These are phyloP conservation scores for Salarias fasciatus DNA, from an alignment of 2,797 vertebrate genomes.

Conservation along the genomic window DNA sequence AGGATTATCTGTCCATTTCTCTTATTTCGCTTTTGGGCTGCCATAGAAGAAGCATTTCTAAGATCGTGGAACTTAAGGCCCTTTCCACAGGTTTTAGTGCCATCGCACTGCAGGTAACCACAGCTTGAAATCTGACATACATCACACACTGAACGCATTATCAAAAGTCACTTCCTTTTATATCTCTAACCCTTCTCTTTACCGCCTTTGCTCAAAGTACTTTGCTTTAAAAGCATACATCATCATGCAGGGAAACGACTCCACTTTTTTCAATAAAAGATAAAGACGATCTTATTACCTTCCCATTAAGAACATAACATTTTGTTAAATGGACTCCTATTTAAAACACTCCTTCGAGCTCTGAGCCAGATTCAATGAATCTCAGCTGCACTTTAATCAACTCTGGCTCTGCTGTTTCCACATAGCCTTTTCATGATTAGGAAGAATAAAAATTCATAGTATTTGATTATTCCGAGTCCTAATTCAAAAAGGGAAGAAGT, in stretches of 20 bases:
- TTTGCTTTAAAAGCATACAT: slow-evolving; percentile 72
- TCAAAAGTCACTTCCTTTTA: slow-evolving; percentile 59
- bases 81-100: slow-evolving; percentile 28
- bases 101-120: slow-evolving; percentile 30
- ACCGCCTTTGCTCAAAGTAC: slow-evolving; percentile 48
- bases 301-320: slow-evolving; percentile 83
- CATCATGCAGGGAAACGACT: slow-evolving; percentile 71
- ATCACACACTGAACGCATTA: slow-evolving; percentile 45
- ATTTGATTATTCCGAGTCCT: slow-evolving; percentile 82
- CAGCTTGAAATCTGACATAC: slow-evolving; percentile 47
- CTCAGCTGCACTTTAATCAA: slow-evolving; percentile 80
- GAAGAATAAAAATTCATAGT: slow-evolving; percentile 84
- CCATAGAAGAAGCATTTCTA: slow-evolving; percentile 20
- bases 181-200: slow-evolving; percentile 45
- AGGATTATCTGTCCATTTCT: slow-evolving; percentile 23
- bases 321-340: slow-evolving; percentile 85
- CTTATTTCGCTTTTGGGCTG: slow-evolving; percentile 6
- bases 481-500: slow-evolving; percentile 76
- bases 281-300: slow-evolving; percentile 84
- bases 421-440: slow-evolving; percentile 78
- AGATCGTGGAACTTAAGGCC: slow-evolving; percentile 33
- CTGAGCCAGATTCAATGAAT: slow-evolving; percentile 80
- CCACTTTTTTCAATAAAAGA: slow-evolving; percentile 78
- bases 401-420: slow-evolving; percentile 68
- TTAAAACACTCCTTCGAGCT: slow-evolving; percentile 81